Conservation (phyloP, 2,113 vertebrate species). For the Corythornis cristatus region DNA sequence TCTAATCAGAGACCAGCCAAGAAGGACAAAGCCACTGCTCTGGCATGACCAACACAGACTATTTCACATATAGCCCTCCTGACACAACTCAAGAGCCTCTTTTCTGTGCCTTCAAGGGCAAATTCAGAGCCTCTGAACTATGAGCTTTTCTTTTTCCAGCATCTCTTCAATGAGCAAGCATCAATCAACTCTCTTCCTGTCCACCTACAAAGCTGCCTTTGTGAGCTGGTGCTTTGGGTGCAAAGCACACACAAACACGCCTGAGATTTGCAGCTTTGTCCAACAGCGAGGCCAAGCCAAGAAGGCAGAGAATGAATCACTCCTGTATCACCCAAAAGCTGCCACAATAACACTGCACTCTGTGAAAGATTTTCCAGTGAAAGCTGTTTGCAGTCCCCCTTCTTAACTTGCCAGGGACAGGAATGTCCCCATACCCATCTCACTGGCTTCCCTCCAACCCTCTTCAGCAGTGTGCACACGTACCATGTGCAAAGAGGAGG, state of each 20-base stretch:
- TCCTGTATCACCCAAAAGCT: background rate
- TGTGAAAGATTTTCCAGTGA: background rate
- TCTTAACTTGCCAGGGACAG: background rate
- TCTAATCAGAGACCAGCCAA: background rate
- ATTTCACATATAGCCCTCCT: background rate
- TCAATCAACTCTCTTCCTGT: background rate
- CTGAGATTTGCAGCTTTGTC: background rate
- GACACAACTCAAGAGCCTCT: background rate
- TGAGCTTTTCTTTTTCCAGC: background rate
- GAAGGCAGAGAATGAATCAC: background rate
- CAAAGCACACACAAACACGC: background rate
- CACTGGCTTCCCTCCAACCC: background rate
- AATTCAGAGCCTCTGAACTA: background rate
- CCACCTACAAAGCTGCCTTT: conserved; percentile 9
- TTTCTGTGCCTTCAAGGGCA: background rate
- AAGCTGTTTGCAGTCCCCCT: background rate
- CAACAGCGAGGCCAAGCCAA: background rate
- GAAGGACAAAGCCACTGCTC: background rate
- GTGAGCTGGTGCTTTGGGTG: background rate
- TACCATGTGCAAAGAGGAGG: background rate
- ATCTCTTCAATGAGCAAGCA: background rate
- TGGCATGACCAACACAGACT: background rate
- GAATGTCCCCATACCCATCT: rapidly evolving
- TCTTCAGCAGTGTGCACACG: background rate
- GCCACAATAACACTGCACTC: background rate